Conservation (phyloP, 2,797 vertebrate species). For the Alosa sapidissima region DNA sequence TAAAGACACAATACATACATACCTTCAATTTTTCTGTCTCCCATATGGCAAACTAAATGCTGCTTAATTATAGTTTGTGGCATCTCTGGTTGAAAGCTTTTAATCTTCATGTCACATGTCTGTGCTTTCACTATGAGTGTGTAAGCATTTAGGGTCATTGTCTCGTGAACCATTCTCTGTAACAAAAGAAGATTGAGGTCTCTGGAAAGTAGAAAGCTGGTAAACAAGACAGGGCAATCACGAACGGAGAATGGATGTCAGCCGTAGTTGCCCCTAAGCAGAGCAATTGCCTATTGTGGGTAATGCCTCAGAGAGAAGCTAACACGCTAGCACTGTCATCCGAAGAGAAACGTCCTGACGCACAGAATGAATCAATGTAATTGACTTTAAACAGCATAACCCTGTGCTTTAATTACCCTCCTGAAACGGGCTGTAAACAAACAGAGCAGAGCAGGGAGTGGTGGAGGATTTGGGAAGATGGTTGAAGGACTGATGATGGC, state of each 20-base stretch:
- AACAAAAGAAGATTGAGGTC: conserved; percentile 40
- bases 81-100: conserved; percentile 39
- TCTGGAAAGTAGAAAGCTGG: conserved; percentile 42
- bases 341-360: conserved; percentile 24
- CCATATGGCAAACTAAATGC: not conserved
- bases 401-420: conserved; percentile 63
- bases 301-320: conserved; percentile 47
- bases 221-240: conserved; percentile 49
- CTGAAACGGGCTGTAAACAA: conserved; percentile 57
- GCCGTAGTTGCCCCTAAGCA: conserved; percentile 27
- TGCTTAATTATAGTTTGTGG: conserved; percentile 44
- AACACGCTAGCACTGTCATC: conserved; percentile 41
- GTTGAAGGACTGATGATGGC: not conserved
- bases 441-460: not conserved
- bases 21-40: conserved; percentile 37
- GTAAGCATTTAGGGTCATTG: conserved; percentile 32
- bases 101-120: conserved; percentile 50
- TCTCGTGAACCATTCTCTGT: conserved; percentile 47
- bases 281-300: conserved; percentile 49
- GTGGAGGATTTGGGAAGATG: conserved; percentile 38
- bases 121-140: conserved; percentile 45
- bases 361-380: conserved; percentile 63
- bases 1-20: conserved; percentile 41
- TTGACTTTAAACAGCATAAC: conserved; percentile 63
- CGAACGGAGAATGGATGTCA: conserved; percentile 41